These are phyloP conservation scores for Scleropages formosus DNA, from an alignment of 2,797 vertebrate genomes.

Conservation along the genomic window DNA sequence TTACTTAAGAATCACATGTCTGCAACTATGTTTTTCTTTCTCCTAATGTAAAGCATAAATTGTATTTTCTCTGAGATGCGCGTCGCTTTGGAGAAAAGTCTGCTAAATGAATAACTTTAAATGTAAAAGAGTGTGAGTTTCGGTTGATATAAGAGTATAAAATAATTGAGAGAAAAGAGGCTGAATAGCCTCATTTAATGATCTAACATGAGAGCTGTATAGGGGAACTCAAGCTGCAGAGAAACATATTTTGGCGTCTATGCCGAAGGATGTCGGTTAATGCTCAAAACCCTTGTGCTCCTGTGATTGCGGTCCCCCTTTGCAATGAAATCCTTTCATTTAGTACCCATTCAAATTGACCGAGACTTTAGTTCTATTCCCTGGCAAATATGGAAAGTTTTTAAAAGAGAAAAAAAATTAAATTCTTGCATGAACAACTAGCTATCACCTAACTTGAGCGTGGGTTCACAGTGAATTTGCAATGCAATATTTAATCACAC, in stretches of 20 bases:
- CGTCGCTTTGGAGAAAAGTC: no score
- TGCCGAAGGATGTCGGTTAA: not conserved
- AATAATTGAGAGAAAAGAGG: not conserved
- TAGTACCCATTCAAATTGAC: not conserved
- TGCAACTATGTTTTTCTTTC: no score
- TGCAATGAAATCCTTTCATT: not conserved
- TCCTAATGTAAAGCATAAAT: no score
- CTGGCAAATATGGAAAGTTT: not conserved
- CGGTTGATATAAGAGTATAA: not conserved
- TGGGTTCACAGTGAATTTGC: not conserved
- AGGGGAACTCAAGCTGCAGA: no score
- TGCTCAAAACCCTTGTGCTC: not conserved
- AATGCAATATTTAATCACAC: not conserved
- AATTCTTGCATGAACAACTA: constrained; percentile 21
- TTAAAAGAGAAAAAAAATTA: constrained; percentile 1
- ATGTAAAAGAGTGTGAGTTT: not conserved
- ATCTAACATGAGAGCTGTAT: no score
- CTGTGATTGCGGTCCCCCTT: not conserved
- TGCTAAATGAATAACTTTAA: not conserved
- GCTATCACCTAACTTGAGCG: not conserved
- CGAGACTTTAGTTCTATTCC: not conserved
- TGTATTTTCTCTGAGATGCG: no score
- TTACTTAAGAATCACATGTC: no score
- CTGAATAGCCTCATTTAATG: no score
- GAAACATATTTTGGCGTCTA: not conserved